Percentiles rank a stretch among this genome's conserved stretches.
Conservation (phyloP, 2,888 invertebrate genomes). For the Lacanobia oleracea region DNA sequence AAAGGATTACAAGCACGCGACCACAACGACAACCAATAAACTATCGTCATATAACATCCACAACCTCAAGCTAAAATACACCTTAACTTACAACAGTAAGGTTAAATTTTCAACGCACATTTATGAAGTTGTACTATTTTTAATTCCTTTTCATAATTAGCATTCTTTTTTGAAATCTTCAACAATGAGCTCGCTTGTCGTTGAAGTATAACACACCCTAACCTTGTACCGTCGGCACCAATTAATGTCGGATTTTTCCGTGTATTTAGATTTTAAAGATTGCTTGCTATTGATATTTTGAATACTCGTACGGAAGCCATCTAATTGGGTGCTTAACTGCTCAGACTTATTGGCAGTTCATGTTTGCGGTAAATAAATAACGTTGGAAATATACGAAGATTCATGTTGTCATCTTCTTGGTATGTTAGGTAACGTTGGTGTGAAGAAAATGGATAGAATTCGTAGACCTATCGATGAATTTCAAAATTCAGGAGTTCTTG, state of each 20-base stretch:
- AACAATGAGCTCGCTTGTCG: conserved; percentile 35
- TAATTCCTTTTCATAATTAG: neutral
- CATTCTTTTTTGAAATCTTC: conserved; percentile 51
- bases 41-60: neutral
- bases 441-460: too few species aligned
- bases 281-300: conserved; percentile 53
- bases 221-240: conserved; percentile 62
- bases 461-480: too few species aligned
- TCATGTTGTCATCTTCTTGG: neutral
- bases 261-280: conserved; percentile 66
- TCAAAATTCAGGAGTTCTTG: too few species aligned
- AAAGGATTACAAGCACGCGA: conserved; percentile 61
- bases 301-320: conserved; percentile 42
- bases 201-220: conserved; percentile 28
- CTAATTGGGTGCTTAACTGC: conserved; percentile 54
- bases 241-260: conserved; percentile 76
- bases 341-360: conserved; percentile 30
- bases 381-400: conserved; percentile 3
- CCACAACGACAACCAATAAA: conserved; percentile 30
- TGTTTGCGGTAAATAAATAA: conserved; percentile 38
- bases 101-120: conserved; percentile 7
- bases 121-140: conserved; percentile 12
- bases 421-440: neutral
- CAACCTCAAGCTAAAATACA: conserved; percentile 11
- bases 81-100: accelerated